Conservation (phyloP, 2,888 invertebrate genomes). For the Candidula unifasciata region DNA sequence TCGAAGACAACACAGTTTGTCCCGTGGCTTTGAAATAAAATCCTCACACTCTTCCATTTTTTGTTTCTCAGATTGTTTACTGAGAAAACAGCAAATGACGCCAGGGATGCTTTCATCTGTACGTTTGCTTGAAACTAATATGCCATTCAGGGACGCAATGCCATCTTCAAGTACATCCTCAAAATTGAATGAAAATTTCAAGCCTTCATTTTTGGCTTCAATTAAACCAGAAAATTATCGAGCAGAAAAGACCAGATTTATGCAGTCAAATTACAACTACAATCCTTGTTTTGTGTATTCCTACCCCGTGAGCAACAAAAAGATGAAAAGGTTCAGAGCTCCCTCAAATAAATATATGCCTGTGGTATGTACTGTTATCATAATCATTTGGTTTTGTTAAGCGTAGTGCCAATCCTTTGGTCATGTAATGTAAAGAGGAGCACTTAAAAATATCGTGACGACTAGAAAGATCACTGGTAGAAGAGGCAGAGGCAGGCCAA, state of each 20-base stretch:
- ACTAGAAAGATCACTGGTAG: no score
- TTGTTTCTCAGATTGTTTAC: neutral
- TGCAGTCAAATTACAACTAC: conserved; percentile 70
- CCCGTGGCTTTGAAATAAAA: neutral
- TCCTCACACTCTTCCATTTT: neutral
- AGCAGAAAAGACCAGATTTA: conserved; percentile 71
- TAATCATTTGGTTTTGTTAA: no score
- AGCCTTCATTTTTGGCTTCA: conserved; percentile 67
- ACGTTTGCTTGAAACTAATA: conserved; percentile 34
- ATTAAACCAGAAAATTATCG: conserved; percentile 73
- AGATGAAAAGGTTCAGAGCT: conserved; percentile 63
- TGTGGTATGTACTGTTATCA: conserved; percentile 61
- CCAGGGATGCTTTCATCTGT: conserved; percentile 1
- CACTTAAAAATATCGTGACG: no score
- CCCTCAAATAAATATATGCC: conserved; percentile 67
- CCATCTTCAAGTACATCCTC: conserved; percentile 9
- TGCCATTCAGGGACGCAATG: conserved; percentile 10
- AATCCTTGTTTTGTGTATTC: conserved; percentile 73
- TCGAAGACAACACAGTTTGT: neutral
- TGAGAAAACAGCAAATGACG: neutral
- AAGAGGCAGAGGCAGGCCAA: no score
- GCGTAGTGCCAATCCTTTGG: no score
- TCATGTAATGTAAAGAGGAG: no score
- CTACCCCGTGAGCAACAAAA: conserved; percentile 64
- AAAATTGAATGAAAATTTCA: conserved; percentile 58